These are phyloP conservation scores for Gobius niger DNA, from an alignment of 2,113 vertebrate species.

Conservation along the genomic window DNA sequence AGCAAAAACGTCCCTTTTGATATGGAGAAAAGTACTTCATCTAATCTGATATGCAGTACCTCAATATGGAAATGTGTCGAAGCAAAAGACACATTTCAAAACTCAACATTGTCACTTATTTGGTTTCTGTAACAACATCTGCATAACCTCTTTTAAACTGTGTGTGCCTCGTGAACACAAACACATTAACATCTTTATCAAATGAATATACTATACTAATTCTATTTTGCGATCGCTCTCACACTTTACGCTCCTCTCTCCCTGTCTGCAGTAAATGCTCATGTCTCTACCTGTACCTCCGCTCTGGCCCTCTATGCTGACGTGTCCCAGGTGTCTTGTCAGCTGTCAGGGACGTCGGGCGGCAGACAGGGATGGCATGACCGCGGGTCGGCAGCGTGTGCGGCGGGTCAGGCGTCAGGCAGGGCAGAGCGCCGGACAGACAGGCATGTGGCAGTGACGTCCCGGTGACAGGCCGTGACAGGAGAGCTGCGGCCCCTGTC, in stretches of 20 bases:
- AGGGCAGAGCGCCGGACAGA: conserved; percentile 58
- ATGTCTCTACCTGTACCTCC: conserved; percentile 73
- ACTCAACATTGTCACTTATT: no score
- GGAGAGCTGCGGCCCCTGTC: conserved; percentile 63
- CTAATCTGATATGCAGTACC: no score
- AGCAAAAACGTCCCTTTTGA: no score
- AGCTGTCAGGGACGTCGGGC: conserved; percentile 71
- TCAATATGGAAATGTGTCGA: no score
- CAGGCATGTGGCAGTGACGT: conserved; percentile 76
- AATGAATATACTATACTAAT: neutral
- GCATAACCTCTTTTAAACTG: no score
- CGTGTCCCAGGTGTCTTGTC: conserved; percentile 74
- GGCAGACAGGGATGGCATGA: conserved; percentile 73
- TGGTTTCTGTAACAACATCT: no score
- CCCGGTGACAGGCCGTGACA: conserved; percentile 70
- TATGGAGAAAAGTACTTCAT: no score
- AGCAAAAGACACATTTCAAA: no score
- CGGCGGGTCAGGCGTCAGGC: conserved; percentile 71
- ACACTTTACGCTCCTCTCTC: conserved; percentile 5
- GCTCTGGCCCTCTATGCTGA: conserved; percentile 65
- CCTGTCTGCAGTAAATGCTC: conserved; percentile 68
- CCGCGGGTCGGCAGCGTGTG: conserved; percentile 62
- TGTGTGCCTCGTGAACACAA: no score
- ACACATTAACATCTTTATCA: neutral
- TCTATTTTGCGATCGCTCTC: conserved; percentile 30